Evolutionary conservation across 1,140 invertebrate species (phyloP).

Genomic region (Zeugodacus cucurbitae): DNA sequence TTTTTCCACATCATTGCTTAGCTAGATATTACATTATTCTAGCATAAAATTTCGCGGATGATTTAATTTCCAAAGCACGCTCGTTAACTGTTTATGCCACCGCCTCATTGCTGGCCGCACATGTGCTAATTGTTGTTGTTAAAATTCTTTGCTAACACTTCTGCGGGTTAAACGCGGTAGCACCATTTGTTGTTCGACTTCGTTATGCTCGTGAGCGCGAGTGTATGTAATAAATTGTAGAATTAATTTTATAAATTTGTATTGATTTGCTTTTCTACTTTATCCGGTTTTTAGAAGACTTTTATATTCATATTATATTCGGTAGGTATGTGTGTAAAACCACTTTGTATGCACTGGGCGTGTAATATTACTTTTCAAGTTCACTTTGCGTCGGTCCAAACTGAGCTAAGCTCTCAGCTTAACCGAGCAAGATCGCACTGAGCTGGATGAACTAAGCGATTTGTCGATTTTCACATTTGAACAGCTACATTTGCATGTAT

Average conservation of each 20-base stretch:
- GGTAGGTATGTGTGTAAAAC: neutral
- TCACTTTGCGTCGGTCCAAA: neutral
- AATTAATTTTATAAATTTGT: neutral
- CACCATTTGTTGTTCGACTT: neutral
- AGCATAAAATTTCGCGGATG: conserved; percentile 1
- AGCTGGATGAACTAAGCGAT: neutral
- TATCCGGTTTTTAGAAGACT: neutral
- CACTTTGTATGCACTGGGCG: neutral
- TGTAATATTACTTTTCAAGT: neutral
- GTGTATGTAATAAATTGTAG: neutral
- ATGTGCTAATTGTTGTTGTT: neutral
- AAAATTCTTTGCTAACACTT: neutral
- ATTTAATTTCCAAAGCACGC: conserved; percentile 26
- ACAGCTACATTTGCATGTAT: neutral
- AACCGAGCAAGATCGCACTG: conserved; percentile 16
- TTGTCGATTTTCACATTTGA: neutral
- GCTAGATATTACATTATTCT: neutral
- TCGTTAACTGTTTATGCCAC: conserved; percentile 28
- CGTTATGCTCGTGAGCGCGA: neutral
- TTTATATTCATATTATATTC: neutral
- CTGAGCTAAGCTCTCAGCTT: conserved; percentile 17
- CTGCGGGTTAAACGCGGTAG: neutral
- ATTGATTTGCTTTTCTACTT: neutral
- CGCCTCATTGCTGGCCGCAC: neutral
- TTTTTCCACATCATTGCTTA: neutral